phyloP scores from a whole-genome alignment of 2,888 invertebrate genomes.

The Drosophila demipolita region DNA sequence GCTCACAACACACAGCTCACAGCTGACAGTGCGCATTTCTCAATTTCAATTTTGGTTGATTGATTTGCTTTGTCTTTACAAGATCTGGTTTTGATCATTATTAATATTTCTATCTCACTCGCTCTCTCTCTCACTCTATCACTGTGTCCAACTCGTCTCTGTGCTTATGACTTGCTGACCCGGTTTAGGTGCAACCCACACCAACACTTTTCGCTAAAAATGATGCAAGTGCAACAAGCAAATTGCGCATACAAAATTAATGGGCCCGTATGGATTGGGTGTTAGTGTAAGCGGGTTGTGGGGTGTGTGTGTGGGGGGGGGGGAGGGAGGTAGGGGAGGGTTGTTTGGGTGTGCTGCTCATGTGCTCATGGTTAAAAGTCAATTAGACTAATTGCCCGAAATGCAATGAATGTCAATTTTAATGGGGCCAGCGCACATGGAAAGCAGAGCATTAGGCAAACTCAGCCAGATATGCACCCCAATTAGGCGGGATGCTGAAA shows the following conservation, averaged over 20 bases:
- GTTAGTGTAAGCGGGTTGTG: background rate
- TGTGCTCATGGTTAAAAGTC: slow-evolving; percentile 73
- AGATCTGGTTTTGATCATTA: background rate
- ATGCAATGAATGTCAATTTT: slow-evolving; percentile 77
- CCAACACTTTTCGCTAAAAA: slow-evolving; percentile 18
- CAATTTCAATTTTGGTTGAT: background rate
- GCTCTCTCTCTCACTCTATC: background rate
- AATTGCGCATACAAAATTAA: slow-evolving; percentile 54
- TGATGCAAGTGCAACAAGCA: slow-evolving; percentile 31
- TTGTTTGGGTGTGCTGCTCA: slow-evolving; percentile 27
- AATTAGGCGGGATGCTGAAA: slow-evolving; percentile 42
- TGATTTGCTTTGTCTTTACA: slow-evolving; percentile 1
- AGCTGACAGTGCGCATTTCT: slow-evolving; percentile 10
- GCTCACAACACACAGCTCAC: slow-evolving; percentile 31
- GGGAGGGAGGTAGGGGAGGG: too few relatives aligned
- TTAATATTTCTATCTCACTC: background rate
- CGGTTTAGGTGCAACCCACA: slow-evolving; percentile 4
- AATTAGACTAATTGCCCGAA: slow-evolving; percentile 77
- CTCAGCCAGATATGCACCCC: slow-evolving; percentile 32
- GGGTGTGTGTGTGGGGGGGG: background rate
- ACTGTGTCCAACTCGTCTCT: too few relatives aligned
- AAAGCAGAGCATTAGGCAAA: slow-evolving; percentile 29
- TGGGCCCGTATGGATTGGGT: slow-evolving; percentile 16
- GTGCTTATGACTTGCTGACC: background rate
- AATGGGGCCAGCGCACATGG: slow-evolving; percentile 74